Conservation (phyloP, 2,797 vertebrate species). For the Selene dorsalis region DNA sequence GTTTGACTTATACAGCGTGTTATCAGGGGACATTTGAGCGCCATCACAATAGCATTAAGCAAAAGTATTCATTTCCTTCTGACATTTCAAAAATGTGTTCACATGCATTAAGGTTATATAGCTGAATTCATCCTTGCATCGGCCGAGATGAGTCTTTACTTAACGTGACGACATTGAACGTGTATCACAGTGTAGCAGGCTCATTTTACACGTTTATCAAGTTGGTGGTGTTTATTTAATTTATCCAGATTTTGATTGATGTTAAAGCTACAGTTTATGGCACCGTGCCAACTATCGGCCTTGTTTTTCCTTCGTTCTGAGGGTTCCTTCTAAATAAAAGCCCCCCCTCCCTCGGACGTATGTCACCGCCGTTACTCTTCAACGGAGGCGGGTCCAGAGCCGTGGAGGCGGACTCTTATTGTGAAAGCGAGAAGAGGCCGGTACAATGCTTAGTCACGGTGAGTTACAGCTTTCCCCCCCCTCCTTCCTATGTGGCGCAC, state of each 20-base stretch:
- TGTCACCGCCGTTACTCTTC: not conserved
- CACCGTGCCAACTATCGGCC: constrained; percentile 35
- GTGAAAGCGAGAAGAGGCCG: constrained; percentile 80
- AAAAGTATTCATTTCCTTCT: constrained; percentile 1
- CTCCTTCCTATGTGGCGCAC: constrained; percentile 72
- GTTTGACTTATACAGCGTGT: not conserved
- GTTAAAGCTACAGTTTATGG: constrained; percentile 44
- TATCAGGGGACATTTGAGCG: not conserved
- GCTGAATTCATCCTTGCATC: not conserved
- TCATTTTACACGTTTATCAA: not conserved
- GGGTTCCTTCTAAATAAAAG: constrained; percentile 76
- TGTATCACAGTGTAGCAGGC: not conserved
- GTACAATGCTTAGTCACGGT: constrained; percentile 93
- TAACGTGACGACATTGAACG: not conserved
- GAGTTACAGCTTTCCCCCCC: constrained; percentile 83
- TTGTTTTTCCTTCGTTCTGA: constrained; percentile 48
- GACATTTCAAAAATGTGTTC: not conserved
- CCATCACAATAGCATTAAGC: not conserved
- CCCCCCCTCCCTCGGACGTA: not conserved
- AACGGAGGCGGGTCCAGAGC: constrained; percentile 22
- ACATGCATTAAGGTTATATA: not conserved
- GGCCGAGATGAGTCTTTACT: not conserved
- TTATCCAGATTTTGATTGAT: constrained; percentile 47
- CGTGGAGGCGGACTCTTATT: constrained; percentile 82
- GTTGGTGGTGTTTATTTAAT: not conserved